phyloP scores from a whole-genome alignment of 1,140 invertebrate genomes.

The Leptopilina boulardi region DNA sequence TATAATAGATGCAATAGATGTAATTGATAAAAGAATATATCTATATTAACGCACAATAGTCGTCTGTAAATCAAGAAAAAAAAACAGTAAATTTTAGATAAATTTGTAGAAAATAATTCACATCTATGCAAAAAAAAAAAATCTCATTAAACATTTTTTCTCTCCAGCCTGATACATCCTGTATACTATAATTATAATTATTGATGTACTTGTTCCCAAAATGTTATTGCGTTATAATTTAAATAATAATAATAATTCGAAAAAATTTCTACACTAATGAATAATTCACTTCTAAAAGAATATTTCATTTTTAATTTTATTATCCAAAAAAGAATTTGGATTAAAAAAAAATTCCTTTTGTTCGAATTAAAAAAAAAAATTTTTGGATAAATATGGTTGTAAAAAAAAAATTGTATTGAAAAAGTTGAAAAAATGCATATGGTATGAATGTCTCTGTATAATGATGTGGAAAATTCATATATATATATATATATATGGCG shows the following conservation, averaged over 20 bases:
- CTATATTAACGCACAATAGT: neutral
- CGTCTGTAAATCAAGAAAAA: neutral
- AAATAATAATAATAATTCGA: neutral
- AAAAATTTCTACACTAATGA: neutral
- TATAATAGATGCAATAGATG: too few species aligned
- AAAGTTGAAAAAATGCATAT: constrained; percentile 12
- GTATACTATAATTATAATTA: constrained; percentile 26
- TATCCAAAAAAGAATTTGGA: neutral
- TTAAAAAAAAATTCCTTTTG: too few species aligned
- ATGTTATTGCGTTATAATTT: constrained; percentile 1
- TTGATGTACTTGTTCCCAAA: constrained; percentile 20
- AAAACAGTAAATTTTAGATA: neutral
- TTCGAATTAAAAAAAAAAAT: too few species aligned
- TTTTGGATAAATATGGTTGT: neutral
- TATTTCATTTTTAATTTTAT: neutral
- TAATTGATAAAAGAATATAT: neutral
- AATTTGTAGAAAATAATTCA: too few species aligned
- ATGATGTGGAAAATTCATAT: constrained; percentile 42
- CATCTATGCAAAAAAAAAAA: neutral
- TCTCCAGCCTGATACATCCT: constrained; percentile 11
- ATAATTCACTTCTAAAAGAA: neutral
- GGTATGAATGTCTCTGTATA: constrained; percentile 39
- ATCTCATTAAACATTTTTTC: neutral
- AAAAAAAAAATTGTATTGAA: neutral
- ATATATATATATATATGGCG: too few species aligned